A percentile compares a stretch with the other conserved stretches of the same genome.
Evolutionary conservation across 2,797 vertebrate genomes (phyloP).

Genomic region (Artibeus lituratus): DNA sequence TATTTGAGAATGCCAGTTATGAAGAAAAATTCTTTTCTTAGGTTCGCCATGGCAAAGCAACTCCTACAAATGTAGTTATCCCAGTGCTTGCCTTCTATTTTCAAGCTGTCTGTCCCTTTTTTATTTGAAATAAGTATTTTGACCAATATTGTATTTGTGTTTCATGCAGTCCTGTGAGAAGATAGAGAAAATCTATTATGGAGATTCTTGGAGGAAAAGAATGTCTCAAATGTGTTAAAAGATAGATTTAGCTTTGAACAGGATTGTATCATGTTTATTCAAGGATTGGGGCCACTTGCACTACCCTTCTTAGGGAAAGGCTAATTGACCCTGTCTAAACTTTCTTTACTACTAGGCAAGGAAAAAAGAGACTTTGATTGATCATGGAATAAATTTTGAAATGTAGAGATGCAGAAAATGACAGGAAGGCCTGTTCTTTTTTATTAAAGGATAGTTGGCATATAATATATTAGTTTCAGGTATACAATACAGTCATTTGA

Average conservation of each 20-base stretch:
- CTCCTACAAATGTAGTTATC: slow-evolving; percentile 37
- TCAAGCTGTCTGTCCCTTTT: neutral
- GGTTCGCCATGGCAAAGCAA: slow-evolving; percentile 36
- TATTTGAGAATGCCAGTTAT: slow-evolving; percentile 73
- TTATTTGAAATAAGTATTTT: slow-evolving; percentile 9
- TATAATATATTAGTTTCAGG: neutral
- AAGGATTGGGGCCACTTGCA: neutral
- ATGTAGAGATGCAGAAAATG: neutral
- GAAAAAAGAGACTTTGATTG: neutral
- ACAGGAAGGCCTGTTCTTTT: neutral
- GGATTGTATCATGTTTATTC: neutral
- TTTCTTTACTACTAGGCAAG: neutral
- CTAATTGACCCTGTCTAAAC: neutral
- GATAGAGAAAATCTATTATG: neutral
- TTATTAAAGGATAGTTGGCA: neutral
- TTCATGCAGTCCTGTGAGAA: neutral
- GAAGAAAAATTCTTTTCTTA: slow-evolving; percentile 71
- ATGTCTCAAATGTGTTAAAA: neutral
- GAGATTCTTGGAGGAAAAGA: neutral
- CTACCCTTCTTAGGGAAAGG: neutral
- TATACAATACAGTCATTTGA: neutral
- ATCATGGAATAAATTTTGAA: neutral
- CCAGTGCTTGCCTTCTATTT: neutral
- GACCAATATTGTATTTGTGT: neutral
- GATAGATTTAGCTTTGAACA: neutral